phyloP scores from a whole-genome alignment of 2,888 invertebrate genomes.

The Drosophila nr. perissopoda region DNA sequence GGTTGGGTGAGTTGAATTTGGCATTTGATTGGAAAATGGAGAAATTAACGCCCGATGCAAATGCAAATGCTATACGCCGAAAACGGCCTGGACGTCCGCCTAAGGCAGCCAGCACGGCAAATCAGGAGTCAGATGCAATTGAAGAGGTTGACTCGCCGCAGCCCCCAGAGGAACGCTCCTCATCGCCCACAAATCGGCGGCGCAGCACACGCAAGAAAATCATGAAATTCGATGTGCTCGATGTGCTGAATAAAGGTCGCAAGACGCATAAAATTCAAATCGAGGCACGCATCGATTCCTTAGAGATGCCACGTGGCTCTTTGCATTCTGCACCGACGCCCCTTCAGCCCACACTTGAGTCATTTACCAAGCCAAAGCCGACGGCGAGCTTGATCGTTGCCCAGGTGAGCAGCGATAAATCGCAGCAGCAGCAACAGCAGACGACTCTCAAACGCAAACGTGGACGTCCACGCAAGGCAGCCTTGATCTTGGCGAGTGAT shows the following conservation, averaged over 20 bases:
- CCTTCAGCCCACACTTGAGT: conserved; percentile 26
- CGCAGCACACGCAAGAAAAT: conserved; percentile 84
- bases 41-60: conserved; percentile 19
- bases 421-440: background rate
- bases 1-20: background rate
- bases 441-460: conserved; percentile 53
- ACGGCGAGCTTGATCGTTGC: conserved; percentile 77
- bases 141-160: conserved; percentile 18
- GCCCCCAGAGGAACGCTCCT: conserved; percentile 13
- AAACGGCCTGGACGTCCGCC: conserved; percentile 49
- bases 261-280: conserved; percentile 83
- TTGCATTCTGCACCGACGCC: conserved; percentile 6
- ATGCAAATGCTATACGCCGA: conserved; percentile 8
- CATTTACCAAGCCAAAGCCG: conserved; percentile 69
- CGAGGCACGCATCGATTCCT: conserved; percentile 83
- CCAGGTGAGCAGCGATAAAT: conserved; percentile 73
- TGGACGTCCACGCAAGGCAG: conserved; percentile 69
- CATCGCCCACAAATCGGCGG: conserved; percentile 61
- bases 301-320: conserved; percentile 13
- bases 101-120: conserved; percentile 16
- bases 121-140: conserved; percentile 7
- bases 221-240: conserved; percentile 84
- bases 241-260: conserved; percentile 82
- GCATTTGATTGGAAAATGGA: conserved; percentile 30
- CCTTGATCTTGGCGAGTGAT: background rate